Evolutionary conservation across 2,888 invertebrate species (phyloP), one percentile per base, ranked within the genome.

Genomic region (Dryococelus australis): DNA sequence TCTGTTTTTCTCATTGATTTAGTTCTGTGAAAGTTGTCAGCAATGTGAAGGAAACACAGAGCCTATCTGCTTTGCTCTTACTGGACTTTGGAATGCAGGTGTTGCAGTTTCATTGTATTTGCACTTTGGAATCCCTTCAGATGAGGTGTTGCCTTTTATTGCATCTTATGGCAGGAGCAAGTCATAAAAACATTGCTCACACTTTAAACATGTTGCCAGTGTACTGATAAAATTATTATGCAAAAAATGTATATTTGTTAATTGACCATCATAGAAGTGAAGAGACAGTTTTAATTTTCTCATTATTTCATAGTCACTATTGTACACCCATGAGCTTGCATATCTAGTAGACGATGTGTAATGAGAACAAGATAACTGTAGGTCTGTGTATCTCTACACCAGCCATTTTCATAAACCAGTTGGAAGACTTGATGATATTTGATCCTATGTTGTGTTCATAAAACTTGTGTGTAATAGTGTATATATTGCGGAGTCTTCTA

Each of bases 401-500:
- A 65, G n/a, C 65, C 65, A 65, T n/a, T 20, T n/a, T 65, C 65
- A 65, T 65, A 65, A 65, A 65, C 65, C 65, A 24, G 65, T 65
- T 24, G 65, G 20, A 65, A 65, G 65, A 65, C 65, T 65, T n/a
- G 10, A 47, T 47, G 47, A 65, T 65, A 65, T 65, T 65, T 65
- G n/a, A 8, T 65, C n/a, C 65, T 65, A 65, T n/a, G 65, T 65
- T 65, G 65, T 65, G 65, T 65, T 65, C 24, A 65, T 65, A n/a
- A 65, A 65, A 24, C 24, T 1, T 20, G 65, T 65, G 65, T 65
- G 65, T 65, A 65, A 65, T 65, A 65, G 65, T 65, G 65, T 65
- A 65, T n/a, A 65, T 65, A 65, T 65, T 65, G n/a, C n/a, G 65
- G 65, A 65, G 65, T 24, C 65, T 65, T 65, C 65, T 65, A n/a